Evolutionary conservation across 2,888 invertebrate species (phyloP), one percentile per base, ranked within the genome.

Genomic region (Phortica okadai): DNA sequence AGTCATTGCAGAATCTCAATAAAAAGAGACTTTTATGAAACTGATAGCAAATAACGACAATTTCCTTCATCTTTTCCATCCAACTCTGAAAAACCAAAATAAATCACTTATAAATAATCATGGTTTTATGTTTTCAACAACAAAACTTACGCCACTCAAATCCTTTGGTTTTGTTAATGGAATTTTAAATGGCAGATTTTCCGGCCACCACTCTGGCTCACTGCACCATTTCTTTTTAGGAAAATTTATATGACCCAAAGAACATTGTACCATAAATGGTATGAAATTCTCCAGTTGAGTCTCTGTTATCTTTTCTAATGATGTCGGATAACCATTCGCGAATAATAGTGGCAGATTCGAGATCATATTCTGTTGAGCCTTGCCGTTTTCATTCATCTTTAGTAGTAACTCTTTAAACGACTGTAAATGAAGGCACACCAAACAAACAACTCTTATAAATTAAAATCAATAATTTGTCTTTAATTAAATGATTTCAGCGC

Each of bases 251-350:
- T 94, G 94, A 72, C 95, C 95, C 92, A 94, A 93, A 69, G 95
- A 95, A 92, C 95, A 95, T 89, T 95, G 94, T 82, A 95, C 94
- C 95, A 95, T 95, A 89, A 95, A 95, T 80, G 94, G 94, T 87
- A 95, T 94, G 89, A 95, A 95, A 84, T 93, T 93, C 92, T 95
- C 95, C 84, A 95, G 90, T 89, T 95, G 94, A 76, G 90, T 92
- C 88, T 93, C 92, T 44, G 93, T 92, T 82, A 95, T 94, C 88
- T 93, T 93, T 79, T 93, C 93, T 83, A 95, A 90, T 69, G 94
- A 94, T 74, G 94, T 94, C 70, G 95, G 95, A 90, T 94, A 94
- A 82, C 95, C 95, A 89, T 94, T 94, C 81, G 94, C 94, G 87
- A 95, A 95, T 74, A 95, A 91, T 83, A 95, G 93, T 83, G 95